Evolutionary conservation across 1,140 invertebrate species (phyloP).

Genomic region (Cepaea nemoralis): DNA sequence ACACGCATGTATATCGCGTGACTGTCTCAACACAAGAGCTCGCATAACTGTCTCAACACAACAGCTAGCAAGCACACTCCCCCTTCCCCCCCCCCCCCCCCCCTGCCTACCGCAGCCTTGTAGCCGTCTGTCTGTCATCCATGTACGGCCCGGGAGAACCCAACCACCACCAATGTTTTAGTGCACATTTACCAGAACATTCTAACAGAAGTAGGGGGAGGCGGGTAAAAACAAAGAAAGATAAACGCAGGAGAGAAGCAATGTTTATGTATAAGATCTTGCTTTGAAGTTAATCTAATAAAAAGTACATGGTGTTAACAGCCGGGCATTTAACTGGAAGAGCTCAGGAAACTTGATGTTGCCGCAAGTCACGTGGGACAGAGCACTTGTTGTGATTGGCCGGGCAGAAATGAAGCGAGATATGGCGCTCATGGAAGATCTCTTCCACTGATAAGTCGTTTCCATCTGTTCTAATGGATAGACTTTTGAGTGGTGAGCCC

Average conservation of each 20-base stretch:
- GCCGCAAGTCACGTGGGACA: conserved; percentile 36
- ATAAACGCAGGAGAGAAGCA: background rate
- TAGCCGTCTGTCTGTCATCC: no score
- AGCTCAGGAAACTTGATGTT: conserved; percentile 1
- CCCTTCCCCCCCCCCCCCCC: no score
- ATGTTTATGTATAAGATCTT: conserved; percentile 25
- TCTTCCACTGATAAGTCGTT: conserved; percentile 41
- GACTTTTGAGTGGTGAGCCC: conserved; percentile 7
- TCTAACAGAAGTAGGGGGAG: no score
- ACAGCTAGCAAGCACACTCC: no score
- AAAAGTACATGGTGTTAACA: conserved; percentile 37
- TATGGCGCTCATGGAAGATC: conserved; percentile 36
- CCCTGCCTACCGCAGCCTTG: no score
- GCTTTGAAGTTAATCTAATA: conserved; percentile 46
- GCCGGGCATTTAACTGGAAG: background rate
- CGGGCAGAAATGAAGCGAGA: conserved; percentile 41
- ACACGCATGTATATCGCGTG: no score
- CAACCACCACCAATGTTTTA: no score
- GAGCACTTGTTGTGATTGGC: conserved; percentile 37
- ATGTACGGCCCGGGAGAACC: no score
- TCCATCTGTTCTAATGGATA: conserved; percentile 8
- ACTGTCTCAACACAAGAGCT: no score
- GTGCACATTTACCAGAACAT: no score
- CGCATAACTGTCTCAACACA: no score
- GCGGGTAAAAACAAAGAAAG: no score